Conservation (phyloP, 2,797 vertebrate species). For the Gymnopithys bicolor region DNA sequence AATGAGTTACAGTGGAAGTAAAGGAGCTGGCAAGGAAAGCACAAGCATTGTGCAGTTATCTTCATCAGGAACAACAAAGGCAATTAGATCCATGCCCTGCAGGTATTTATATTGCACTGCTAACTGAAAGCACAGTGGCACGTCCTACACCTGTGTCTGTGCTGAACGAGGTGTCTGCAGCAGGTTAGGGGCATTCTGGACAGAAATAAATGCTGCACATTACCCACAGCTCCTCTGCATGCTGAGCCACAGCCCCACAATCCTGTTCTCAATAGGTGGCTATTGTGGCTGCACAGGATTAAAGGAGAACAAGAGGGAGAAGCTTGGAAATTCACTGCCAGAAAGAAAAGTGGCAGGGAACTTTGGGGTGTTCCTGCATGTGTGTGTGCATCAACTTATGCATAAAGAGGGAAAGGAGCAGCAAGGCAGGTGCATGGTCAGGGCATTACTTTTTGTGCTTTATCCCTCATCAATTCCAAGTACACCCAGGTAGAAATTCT, state of each 20-base stretch:
- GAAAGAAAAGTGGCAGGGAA: background rate
- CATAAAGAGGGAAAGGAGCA: background rate
- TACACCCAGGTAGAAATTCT: background rate
- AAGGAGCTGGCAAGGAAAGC: slow-evolving; percentile 4
- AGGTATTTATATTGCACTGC: slow-evolving; percentile 52
- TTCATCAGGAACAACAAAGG: slow-evolving; percentile 40
- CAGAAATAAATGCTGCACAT: background rate
- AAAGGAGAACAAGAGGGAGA: background rate
- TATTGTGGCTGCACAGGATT: background rate
- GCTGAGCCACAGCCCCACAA: background rate
- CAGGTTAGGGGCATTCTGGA: background rate
- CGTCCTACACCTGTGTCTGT: background rate
- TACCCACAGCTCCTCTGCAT: background rate
- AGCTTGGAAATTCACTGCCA: background rate
- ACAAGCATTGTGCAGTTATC: background rate
- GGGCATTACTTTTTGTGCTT: background rate
- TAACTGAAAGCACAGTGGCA: slow-evolving; percentile 17
- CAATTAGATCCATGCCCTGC: slow-evolving; percentile 44
- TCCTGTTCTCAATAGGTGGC: background rate
- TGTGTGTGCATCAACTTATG: background rate
- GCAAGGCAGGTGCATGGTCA: background rate
- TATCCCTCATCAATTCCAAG: background rate
- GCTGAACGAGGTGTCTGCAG: background rate
- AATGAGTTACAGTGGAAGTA: slow-evolving; percentile 3
- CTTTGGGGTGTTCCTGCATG: background rate